Percentiles rank a stretch among this genome's conserved stretches.
Conservation (phyloP, 2,113 vertebrate species). For the Gobiocypris rarus region DNA sequence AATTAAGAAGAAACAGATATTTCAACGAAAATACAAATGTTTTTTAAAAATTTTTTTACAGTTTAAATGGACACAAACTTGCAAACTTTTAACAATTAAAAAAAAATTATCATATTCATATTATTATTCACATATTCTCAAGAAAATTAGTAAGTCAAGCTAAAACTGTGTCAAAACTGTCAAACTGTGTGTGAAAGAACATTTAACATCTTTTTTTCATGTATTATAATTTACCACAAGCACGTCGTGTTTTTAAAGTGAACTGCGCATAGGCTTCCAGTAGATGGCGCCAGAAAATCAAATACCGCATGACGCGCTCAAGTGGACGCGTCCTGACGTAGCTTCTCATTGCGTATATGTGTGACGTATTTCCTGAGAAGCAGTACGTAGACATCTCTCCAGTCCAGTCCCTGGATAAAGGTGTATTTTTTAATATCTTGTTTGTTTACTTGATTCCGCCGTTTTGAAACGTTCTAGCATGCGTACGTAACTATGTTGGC, state of each 20-base stretch:
- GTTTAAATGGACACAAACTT: too few relatives aligned
- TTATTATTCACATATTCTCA: too few relatives aligned
- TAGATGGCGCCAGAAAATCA: conserved; percentile 61
- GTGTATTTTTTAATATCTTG: conserved; percentile 62
- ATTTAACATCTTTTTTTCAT: too few relatives aligned
- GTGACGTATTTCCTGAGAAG: conserved; percentile 83
- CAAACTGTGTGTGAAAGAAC: too few relatives aligned
- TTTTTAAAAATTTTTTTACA: too few relatives aligned
- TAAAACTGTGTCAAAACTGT: too few relatives aligned
- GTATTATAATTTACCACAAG: neutral
- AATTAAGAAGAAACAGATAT: too few relatives aligned
- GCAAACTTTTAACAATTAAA: too few relatives aligned
- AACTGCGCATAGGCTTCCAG: neutral
- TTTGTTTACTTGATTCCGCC: conserved; percentile 66
- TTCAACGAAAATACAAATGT: too few relatives aligned
- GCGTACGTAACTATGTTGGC: conserved; percentile 26
- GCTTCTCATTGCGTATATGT: conserved; percentile 51
- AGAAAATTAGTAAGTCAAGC: too few relatives aligned
- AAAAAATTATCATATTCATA: too few relatives aligned
- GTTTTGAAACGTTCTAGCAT: conserved; percentile 27
- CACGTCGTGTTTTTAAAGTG: conserved; percentile 19
- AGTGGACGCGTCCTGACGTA: conserved; percentile 54
- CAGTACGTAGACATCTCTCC: conserved; percentile 65
- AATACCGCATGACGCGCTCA: neutral
- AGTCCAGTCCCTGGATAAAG: conserved; percentile 63